These are phyloP conservation scores for Halictus quadricinctus DNA, from an alignment of 2,888 invertebrate genomes.

Conservation along the genomic window DNA sequence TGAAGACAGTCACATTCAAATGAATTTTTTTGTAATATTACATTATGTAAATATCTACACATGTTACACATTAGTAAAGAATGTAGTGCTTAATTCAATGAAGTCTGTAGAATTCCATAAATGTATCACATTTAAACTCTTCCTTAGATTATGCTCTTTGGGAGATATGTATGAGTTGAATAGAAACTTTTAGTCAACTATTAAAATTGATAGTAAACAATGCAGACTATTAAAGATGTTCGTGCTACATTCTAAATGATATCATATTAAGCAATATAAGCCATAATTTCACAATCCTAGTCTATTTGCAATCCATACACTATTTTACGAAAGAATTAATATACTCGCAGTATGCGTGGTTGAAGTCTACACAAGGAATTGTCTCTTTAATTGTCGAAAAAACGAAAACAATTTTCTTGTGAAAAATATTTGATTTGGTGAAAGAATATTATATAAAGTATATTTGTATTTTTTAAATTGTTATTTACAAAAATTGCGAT, in stretches of 20 bases:
- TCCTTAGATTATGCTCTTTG: conserved; percentile 54
- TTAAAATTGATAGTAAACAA: conserved; percentile 51
- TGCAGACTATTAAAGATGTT: conserved; percentile 56
- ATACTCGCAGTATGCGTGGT: neutral
- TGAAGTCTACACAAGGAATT: neutral
- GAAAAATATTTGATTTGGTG: neutral
- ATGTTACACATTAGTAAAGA: conserved; percentile 56
- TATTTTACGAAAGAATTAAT: conserved; percentile 27
- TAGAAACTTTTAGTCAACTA: conserved; percentile 50
- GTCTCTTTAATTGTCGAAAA: neutral
- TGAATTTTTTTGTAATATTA: conserved; percentile 65
- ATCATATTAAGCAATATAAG: conserved; percentile 32
- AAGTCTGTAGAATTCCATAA: conserved; percentile 57
- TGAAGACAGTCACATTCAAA: conserved; percentile 74
- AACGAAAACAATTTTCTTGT: neutral
- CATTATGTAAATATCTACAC: conserved; percentile 72
- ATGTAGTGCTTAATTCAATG: conserved; percentile 56
- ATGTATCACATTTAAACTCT: conserved; percentile 61
- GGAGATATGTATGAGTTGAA: conserved; percentile 37
- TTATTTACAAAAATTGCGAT: neutral
- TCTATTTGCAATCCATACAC: conserved; percentile 44
- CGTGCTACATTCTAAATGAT: conserved; percentile 59
- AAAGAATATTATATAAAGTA: neutral
- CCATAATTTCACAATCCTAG: conserved; percentile 36
- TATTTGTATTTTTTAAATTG: neutral